These are phyloP conservation scores for Adoxophyes honmai DNA, from an alignment of 1,140 invertebrate species.

Conservation along the genomic window DNA sequence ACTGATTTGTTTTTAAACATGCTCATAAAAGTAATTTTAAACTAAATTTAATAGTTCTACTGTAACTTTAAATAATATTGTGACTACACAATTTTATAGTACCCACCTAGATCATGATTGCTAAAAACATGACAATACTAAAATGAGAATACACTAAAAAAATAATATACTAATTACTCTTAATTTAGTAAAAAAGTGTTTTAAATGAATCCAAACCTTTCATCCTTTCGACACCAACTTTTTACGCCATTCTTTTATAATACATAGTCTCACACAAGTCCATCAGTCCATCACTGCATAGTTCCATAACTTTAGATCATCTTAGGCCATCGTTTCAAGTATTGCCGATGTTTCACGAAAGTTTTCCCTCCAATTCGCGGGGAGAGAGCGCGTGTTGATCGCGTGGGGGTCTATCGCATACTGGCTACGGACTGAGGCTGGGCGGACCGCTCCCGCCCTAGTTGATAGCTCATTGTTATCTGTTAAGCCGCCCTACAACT, in stretches of 20 bases:
- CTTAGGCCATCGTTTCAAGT: constrained; percentile 1
- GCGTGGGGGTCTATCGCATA: constrained; percentile 32
- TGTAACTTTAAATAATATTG: too few relatives aligned
- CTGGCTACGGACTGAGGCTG: constrained; percentile 25
- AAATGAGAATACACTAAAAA: too few relatives aligned
- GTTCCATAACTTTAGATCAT: constrained; percentile 19
- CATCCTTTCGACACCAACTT: constrained; percentile 30
- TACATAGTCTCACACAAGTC: constrained; percentile 13
- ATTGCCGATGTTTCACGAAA: constrained; percentile 26
- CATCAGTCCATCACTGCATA: constrained; percentile 27
- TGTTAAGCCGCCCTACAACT: constrained; percentile 26
- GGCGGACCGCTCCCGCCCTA: constrained; percentile 10
- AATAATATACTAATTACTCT: too few relatives aligned
- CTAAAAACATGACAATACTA: too few relatives aligned
- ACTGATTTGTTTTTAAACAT: too few relatives aligned
- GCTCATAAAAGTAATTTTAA: too few relatives aligned
- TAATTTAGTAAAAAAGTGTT: not conserved
- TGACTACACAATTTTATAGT: too few relatives aligned
- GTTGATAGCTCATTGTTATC: constrained; percentile 21
- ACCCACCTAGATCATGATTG: too few relatives aligned
- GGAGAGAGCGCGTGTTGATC: constrained; percentile 23
- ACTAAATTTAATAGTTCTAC: too few relatives aligned
- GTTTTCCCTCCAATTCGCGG: constrained; percentile 44
- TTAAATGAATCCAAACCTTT: constrained; percentile 38
- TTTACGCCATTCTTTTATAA: constrained; percentile 21